phyloP scores from a whole-genome alignment of 2,888 invertebrate species.

The Furcula furcula region DNA sequence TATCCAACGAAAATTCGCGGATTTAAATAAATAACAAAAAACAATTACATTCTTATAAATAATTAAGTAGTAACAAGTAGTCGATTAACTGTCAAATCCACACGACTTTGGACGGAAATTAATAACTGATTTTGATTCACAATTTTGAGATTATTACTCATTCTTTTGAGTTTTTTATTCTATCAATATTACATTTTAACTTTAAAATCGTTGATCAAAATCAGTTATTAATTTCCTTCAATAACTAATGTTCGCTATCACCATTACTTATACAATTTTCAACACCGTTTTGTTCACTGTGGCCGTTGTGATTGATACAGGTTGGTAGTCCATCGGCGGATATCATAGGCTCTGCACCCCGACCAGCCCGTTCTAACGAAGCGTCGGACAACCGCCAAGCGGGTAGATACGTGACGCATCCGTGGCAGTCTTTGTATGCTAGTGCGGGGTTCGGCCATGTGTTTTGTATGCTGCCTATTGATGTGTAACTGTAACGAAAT shows the following conservation, averaged over 20 bases:
- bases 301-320: slow-evolving; percentile 4
- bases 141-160: too few relatives aligned
- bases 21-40: too few relatives aligned
- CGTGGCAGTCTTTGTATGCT: slow-evolving; percentile 69
- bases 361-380: slow-evolving; percentile 83
- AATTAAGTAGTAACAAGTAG: too few relatives aligned
- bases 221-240: too few relatives aligned
- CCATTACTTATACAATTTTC: slow-evolving; percentile 12
- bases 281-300: neutral
- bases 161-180: too few relatives aligned
- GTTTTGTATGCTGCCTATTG: slow-evolving; percentile 90
- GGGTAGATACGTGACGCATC: slow-evolving; percentile 82
- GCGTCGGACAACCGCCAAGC: slow-evolving; percentile 86
- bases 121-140: too few relatives aligned
- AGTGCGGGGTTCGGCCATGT: slow-evolving; percentile 91
- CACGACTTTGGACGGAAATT: too few relatives aligned
- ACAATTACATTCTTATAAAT: too few relatives aligned
- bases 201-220: too few relatives aligned
- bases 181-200: too few relatives aligned
- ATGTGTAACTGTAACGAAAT: slow-evolving; percentile 92
- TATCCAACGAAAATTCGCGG: too few relatives aligned
- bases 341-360: slow-evolving; percentile 27
- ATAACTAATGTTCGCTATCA: slow-evolving; percentile 15
- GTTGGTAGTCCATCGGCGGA: slow-evolving; percentile 25
- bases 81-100: too few relatives aligned